A percentile compares a stretch with the other conserved stretches of the same genome.
phyloP scores from a whole-genome alignment of 2,888 invertebrate genomes.

The Tortricodes alternella region DNA sequence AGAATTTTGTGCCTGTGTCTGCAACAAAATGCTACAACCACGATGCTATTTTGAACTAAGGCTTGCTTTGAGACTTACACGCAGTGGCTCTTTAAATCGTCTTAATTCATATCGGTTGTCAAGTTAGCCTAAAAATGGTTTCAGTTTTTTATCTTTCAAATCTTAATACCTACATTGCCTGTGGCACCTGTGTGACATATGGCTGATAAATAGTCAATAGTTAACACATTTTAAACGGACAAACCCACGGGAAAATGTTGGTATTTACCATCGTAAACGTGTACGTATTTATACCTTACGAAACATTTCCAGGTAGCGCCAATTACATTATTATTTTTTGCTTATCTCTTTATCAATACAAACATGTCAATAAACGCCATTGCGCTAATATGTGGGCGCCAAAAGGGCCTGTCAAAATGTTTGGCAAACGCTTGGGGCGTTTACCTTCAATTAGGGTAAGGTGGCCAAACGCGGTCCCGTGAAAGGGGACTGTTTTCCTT shows the following conservation, averaged over 20 bases:
- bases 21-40: neutral
- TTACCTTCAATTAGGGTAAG: constrained; percentile 61
- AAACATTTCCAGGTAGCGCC: too few species aligned
- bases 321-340: neutral
- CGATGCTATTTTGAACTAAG: neutral
- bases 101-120: too few species aligned
- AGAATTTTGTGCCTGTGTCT: neutral
- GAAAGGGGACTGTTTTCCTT: constrained; percentile 58
- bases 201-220: too few species aligned
- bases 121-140: too few species aligned
- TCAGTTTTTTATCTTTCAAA: too few species aligned
- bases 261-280: too few species aligned
- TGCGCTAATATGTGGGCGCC: constrained; percentile 28
- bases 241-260: too few species aligned
- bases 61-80: neutral
- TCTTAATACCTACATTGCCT: too few species aligned
- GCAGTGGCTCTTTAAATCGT: too few species aligned
- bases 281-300: too few species aligned
- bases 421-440: constrained; percentile 49
- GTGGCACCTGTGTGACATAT: too few species aligned
- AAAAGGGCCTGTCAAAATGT: constrained; percentile 39
- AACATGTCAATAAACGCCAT: neutral
- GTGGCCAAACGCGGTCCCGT: constrained; percentile 50
- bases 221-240: too few species aligned
- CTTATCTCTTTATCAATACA: constrained; percentile 1